Conservation (phyloP, 2,888 invertebrate species). For the Epinotia brunnichana region DNA sequence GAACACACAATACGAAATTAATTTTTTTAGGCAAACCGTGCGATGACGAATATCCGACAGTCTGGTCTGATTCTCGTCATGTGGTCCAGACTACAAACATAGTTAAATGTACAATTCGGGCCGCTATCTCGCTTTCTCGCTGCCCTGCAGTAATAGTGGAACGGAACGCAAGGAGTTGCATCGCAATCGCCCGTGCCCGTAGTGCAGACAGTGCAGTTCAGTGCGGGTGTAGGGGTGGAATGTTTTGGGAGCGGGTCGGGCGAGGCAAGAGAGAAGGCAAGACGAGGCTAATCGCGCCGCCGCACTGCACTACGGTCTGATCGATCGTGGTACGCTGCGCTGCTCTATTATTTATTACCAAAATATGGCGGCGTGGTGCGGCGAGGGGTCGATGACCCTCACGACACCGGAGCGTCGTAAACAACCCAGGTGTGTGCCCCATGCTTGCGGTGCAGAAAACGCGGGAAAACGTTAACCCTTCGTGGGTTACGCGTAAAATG, state of each 20-base stretch:
- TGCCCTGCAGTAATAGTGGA: neutral
- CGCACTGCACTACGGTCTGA: slow-evolving; percentile 68
- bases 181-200: neutral
- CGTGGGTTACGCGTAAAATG: neutral
- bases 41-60: no score
- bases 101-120: neutral
- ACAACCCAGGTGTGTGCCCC: slow-evolving; percentile 57
- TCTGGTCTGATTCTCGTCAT: no score
- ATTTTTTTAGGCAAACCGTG: no score
- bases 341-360: slow-evolving; percentile 80
- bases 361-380: slow-evolving; percentile 79
- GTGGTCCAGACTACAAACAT: no score
- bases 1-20: no score
- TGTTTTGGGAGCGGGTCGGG: slow-evolving; percentile 66
- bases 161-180: neutral
- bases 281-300: slow-evolving; percentile 60
- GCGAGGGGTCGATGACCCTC: slow-evolving; percentile 71
- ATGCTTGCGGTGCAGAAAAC: slow-evolving; percentile 49
- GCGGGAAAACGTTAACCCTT: slow-evolving; percentile 65
- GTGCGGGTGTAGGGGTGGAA: slow-evolving; percentile 59
- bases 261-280: slow-evolving; percentile 30
- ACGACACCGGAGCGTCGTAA: slow-evolving; percentile 64
- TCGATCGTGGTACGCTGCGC: slow-evolving; percentile 76
- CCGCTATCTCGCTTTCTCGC: neutral
- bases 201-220: no score